Percentiles rank a stretch among this genome's conserved stretches.
phyloP scores from a whole-genome alignment of 2,113 vertebrate species.

The Microcebus tavaratra region DNA sequence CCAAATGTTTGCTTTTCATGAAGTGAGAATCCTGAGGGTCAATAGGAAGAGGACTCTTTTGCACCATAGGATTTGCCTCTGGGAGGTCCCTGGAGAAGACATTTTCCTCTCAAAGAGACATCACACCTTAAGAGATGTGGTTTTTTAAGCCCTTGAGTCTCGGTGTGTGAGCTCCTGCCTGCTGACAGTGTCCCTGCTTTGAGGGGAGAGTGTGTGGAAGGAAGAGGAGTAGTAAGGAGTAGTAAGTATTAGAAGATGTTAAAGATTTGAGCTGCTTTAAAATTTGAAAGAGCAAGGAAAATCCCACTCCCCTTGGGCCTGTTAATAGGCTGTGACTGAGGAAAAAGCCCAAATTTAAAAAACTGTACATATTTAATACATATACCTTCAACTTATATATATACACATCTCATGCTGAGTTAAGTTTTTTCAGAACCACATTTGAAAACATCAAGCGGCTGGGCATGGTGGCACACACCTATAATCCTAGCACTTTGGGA shows the following conservation, averaged over 20 bases:
- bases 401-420: background rate
- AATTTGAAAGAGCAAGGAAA: background rate
- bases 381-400: background rate
- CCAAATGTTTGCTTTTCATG: background rate
- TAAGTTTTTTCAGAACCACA: background rate
- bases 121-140: too few species aligned
- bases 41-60: background rate
- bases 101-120: background rate
- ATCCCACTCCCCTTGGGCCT: background rate
- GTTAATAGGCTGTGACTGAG: background rate
- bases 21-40: background rate
- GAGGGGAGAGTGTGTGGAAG: background rate
- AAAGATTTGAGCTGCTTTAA: background rate
- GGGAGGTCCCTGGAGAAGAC: background rate
- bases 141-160: background rate
- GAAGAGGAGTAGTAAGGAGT: background rate
- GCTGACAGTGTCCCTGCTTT: background rate
- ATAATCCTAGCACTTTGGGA: too few species aligned
- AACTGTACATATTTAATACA: background rate
- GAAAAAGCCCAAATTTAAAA: background rate
- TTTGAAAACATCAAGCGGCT: background rate
- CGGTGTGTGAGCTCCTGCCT: background rate
- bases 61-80: background rate
- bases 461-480: too few species aligned
- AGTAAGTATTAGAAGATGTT: background rate